These are phyloP conservation scores for Lithophane ornitopus DNA, from an alignment of 2,888 invertebrate species.

Conservation along the genomic window DNA sequence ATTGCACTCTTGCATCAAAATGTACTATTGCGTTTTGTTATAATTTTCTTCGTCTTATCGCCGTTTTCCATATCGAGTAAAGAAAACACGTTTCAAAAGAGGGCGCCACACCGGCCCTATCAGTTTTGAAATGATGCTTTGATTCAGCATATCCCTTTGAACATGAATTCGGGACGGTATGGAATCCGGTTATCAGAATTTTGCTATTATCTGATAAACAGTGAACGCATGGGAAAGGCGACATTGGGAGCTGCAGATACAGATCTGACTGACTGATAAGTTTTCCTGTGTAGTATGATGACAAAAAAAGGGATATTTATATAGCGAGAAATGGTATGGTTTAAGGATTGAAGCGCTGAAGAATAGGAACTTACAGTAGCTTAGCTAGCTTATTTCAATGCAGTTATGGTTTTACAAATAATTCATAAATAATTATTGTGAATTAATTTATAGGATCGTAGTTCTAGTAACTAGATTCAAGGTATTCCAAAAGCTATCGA, in stretches of 20 bases:
- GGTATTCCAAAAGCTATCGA: constrained; percentile 30
- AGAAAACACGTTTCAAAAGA: background rate
- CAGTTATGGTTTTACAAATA: background rate
- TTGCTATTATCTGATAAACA: constrained; percentile 16
- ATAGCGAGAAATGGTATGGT: background rate
- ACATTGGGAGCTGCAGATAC: background rate
- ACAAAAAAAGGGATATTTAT: too few relatives aligned
- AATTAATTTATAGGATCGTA: too few relatives aligned
- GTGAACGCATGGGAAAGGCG: constrained; percentile 7
- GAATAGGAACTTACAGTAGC: background rate
- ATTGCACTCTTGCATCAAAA: background rate
- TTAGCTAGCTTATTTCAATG: too few relatives aligned
- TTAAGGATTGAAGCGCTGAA: background rate
- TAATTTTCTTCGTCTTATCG: constrained; percentile 14
- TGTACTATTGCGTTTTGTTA: background rate
- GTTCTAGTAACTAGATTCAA: background rate
- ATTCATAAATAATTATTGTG: background rate
- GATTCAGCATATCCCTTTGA: background rate
- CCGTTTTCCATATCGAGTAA: constrained; percentile 8
- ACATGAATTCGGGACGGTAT: background rate
- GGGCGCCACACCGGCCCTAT: background rate
- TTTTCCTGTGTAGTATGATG: background rate
- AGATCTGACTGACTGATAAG: background rate
- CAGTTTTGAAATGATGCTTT: background rate
- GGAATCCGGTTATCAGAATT: background rate